These are phyloP conservation scores for Siphamia tubifer DNA, from an alignment of 2,113 vertebrate genomes.

Conservation along the genomic window DNA sequence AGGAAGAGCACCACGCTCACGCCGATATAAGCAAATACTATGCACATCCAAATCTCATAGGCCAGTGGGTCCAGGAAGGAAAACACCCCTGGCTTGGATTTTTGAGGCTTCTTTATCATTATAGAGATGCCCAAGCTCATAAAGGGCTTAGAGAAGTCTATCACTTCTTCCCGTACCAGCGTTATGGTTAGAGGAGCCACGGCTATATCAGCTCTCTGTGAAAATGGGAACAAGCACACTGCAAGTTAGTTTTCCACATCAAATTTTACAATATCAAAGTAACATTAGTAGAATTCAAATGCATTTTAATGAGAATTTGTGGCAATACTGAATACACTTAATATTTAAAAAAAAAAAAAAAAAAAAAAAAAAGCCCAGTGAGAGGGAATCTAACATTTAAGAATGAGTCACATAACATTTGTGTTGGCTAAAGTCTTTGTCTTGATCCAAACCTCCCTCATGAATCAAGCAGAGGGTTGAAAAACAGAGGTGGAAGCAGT, in stretches of 20 bases:
- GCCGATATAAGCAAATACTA: constrained; percentile 98
- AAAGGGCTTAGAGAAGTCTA: constrained; percentile 99
- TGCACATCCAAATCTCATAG: constrained; percentile 99
- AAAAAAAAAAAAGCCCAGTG: constrained; percentile 18
- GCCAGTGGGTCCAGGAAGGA: constrained; percentile 98
- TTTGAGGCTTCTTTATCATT: constrained; percentile 99
- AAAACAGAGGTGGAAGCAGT: constrained; percentile 60
- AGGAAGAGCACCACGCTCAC: constrained; percentile 99
- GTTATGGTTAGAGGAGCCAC: constrained; percentile 98
- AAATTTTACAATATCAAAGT: constrained; percentile 13
- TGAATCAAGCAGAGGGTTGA: constrained; percentile 52
- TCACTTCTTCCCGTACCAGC: constrained; percentile 96
- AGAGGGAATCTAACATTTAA: constrained; percentile 56
- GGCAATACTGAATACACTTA: constrained; percentile 22
- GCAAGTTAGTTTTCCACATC: constrained; percentile 48
- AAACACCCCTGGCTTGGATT: constrained; percentile 98
- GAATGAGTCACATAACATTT: constrained; percentile 69
- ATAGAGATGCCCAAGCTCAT: constrained; percentile 99
- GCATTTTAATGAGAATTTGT: too few relatives aligned
- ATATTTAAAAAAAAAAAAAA: constrained; percentile 23
- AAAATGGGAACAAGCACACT: constrained; percentile 77
- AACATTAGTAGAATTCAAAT: constrained; percentile 17
- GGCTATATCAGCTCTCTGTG: constrained; percentile 98
- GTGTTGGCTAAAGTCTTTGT: constrained; percentile 64
- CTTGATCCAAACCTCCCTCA: constrained; percentile 55